A percentile compares a stretch with the other conserved stretches of the same genome.
Conservation (phyloP, 2,888 invertebrate species). For the Deroplatys truncata region DNA sequence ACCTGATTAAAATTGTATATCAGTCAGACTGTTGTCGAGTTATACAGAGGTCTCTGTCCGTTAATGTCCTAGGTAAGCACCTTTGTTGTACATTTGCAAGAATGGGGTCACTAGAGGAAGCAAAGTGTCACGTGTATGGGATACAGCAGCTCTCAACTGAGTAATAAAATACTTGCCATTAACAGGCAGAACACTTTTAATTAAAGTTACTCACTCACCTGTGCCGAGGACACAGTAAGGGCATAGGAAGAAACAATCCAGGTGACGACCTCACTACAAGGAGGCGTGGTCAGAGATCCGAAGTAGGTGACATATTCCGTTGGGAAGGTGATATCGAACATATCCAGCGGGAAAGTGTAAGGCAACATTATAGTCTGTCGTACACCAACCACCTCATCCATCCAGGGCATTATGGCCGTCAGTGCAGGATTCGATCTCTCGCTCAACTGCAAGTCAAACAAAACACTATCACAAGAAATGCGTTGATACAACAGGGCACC, state of each 20-base stretch:
- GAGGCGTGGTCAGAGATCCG: constrained; percentile 24
- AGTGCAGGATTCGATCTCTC: background rate
- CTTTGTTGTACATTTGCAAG: too few relatives aligned
- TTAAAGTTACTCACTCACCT: background rate
- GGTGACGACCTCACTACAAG: constrained; percentile 21
- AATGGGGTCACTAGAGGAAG: too few relatives aligned
- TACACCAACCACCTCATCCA: background rate
- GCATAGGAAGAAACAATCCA: constrained; percentile 11
- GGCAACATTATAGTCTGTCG: background rate
- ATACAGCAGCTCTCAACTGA: too few relatives aligned
- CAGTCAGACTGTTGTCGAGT: too few relatives aligned
- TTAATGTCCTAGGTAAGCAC: too few relatives aligned
- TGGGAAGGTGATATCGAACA: background rate
- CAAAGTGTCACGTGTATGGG: too few relatives aligned
- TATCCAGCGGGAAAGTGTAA: constrained; percentile 13
- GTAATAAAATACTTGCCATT: too few relatives aligned
- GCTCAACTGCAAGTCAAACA: background rate
- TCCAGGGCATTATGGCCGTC: background rate
- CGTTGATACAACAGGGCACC: background rate
- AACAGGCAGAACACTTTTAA: too few relatives aligned
- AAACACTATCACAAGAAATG: background rate
- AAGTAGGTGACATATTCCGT: constrained; percentile 20
- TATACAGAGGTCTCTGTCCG: too few relatives aligned
- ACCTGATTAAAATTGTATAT: too few relatives aligned
- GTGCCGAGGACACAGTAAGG: background rate